phyloP scores from a whole-genome alignment of 2,113 vertebrate species.

The Pantherophis guttatus region DNA sequence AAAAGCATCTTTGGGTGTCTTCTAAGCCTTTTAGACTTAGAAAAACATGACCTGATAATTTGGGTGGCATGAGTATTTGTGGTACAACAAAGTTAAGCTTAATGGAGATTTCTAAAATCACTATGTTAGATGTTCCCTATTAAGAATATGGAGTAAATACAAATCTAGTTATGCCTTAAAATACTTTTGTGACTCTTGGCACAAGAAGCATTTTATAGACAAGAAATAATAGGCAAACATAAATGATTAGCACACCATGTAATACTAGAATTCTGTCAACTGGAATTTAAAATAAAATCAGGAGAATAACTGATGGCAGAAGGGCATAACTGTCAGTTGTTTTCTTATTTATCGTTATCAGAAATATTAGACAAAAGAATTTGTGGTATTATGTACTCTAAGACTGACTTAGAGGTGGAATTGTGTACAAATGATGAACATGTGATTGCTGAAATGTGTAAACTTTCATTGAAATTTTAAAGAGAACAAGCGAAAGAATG shows the following conservation, averaged over 20 bases:
- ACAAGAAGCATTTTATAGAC: background rate
- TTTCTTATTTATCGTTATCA: background rate
- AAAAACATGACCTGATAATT: background rate
- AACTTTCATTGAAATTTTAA: background rate
- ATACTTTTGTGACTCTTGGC: background rate
- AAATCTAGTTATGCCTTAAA: background rate
- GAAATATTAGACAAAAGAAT: background rate
- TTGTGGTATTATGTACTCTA: background rate
- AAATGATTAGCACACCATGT: background rate
- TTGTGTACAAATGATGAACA: background rate
- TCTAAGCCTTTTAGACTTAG: background rate
- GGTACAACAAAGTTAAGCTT: background rate
- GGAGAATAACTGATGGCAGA: background rate
- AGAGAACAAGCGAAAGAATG: background rate
- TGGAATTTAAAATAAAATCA: background rate
- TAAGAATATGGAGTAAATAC: background rate
- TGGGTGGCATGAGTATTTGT: background rate
- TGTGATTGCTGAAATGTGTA: background rate
- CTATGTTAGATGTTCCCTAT: background rate
- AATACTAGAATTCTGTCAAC: background rate
- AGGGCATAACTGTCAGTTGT: background rate
- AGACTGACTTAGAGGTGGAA: background rate
- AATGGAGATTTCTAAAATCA: background rate
- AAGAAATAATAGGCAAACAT: background rate
- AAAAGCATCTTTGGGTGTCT: too few species aligned